These are phyloP conservation scores for Numenius phaeopus DNA, from an alignment of 2,797 vertebrate species.

Conservation along the genomic window DNA sequence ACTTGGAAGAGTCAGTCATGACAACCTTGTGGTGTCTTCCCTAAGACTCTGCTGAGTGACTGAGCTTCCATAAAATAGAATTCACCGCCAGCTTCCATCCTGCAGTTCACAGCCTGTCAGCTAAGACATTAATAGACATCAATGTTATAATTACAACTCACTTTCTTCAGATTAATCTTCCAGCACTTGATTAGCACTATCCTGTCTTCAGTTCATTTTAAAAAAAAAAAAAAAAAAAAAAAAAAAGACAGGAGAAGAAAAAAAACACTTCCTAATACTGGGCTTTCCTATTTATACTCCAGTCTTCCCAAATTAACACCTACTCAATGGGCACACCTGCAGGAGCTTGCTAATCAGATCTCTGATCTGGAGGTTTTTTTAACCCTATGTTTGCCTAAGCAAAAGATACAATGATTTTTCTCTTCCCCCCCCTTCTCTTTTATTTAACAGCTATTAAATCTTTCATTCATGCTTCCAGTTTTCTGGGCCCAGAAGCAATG, in stretches of 20 bases:
- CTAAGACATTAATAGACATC: background rate
- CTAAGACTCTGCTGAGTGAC: background rate
- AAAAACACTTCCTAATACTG: fast-evolving
- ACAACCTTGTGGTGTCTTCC: background rate
- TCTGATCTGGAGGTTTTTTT: background rate
- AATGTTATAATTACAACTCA: background rate
- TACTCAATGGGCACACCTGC: background rate
- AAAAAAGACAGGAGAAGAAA: background rate
- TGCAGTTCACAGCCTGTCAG: background rate
- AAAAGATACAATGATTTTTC: background rate
- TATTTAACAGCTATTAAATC: background rate
- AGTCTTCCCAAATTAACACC: background rate
- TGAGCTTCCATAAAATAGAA: background rate
- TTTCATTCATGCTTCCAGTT: background rate
- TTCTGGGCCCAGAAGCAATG: background rate
- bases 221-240: background rate
- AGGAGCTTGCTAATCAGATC: background rate
- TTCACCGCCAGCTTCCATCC: background rate
- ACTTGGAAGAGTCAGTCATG: background rate
- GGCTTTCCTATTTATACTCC: background rate
- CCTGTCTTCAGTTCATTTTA: background rate
- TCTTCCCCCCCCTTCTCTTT: background rate
- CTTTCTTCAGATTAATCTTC: background rate
- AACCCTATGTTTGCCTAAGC: background rate
- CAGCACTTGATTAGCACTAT: background rate